Percentiles rank a stretch among this genome's conserved stretches.
These are phyloP conservation scores for Drosophila birchii DNA, from an alignment of 2,888 invertebrate genomes.

Conservation along the genomic window DNA sequence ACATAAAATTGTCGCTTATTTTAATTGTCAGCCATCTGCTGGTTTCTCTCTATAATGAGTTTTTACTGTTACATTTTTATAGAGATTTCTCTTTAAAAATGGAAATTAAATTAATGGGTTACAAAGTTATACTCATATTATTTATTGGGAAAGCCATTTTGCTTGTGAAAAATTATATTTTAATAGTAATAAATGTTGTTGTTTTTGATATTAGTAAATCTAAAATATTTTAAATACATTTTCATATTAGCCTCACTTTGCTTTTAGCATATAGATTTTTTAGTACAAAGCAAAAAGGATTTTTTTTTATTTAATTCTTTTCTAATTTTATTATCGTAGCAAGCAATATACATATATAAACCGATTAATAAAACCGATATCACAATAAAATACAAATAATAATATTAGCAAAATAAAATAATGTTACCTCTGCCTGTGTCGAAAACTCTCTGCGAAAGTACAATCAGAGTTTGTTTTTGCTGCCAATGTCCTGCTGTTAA, in stretches of 20 bases:
- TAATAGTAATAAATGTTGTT: too few relatives aligned
- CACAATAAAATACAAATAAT: conserved; percentile 6
- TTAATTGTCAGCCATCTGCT: conserved; percentile 43
- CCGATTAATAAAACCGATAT: not conserved
- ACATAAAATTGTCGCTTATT: conserved; percentile 29
- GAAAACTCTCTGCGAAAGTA: conserved; percentile 25
- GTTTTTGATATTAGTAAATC: too few relatives aligned
- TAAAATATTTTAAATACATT: too few relatives aligned
- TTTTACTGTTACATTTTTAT: not conserved
- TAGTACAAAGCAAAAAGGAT: too few relatives aligned
- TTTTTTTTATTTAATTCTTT: too few relatives aligned
- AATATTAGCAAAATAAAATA: not conserved
- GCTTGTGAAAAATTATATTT: too few relatives aligned
- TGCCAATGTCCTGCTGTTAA: conserved; percentile 67
- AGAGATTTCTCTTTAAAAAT: not conserved
- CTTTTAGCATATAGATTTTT: too few relatives aligned
- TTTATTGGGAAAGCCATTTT: not conserved
- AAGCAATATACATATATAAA: too few relatives aligned
- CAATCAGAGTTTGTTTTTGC: conserved; percentile 34
- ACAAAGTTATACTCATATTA: not conserved
- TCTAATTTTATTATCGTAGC: not conserved
- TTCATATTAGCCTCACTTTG: too few relatives aligned
- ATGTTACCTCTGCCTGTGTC: not conserved
- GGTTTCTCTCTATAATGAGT: conserved; percentile 43
- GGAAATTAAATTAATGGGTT: not conserved